phyloP scores from a whole-genome alignment of 1,140 invertebrate species.

The Stenopsyche tienmushanensis region DNA sequence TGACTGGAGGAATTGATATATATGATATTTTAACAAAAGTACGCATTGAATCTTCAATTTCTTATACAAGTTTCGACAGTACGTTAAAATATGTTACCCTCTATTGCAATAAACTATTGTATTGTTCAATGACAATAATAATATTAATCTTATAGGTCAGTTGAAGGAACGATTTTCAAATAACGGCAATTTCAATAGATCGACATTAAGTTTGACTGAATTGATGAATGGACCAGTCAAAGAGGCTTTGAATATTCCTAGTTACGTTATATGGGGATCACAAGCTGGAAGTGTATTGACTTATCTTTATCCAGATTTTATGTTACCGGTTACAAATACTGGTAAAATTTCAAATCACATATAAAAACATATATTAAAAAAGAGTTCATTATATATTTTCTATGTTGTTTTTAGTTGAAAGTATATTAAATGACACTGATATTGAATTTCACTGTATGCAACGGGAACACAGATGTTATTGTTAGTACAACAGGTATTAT shows the following conservation, averaged over 20 bases:
- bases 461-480: constrained; percentile 45
- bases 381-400: background rate
- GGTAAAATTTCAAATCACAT: no score
- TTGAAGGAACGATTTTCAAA: no score
- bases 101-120: no score
- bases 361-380: constrained; percentile 6
- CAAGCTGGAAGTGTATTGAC: constrained; percentile 65
- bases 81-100: no score
- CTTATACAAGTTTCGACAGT: background rate
- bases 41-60: background rate
- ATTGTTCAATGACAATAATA: no score
- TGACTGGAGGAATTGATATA: constrained; percentile 70
- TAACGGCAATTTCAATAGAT: no score
- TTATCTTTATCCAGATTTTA: constrained; percentile 70
- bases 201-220: constrained; percentile 44
- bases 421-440: constrained; percentile 43
- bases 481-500: constrained; percentile 43
- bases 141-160: no score
- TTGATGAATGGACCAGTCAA: constrained; percentile 75
- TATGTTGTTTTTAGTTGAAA: constrained; percentile 45
- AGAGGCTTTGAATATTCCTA: constrained; percentile 62
- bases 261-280: constrained; percentile 62
- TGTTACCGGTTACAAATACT: constrained; percentile 76
- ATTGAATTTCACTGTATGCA: constrained; percentile 46
- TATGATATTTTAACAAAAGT: constrained; percentile 74